Evolutionary conservation across 1,140 invertebrate genomes (phyloP).

Genomic region (Oedothorax gibbosus): DNA sequence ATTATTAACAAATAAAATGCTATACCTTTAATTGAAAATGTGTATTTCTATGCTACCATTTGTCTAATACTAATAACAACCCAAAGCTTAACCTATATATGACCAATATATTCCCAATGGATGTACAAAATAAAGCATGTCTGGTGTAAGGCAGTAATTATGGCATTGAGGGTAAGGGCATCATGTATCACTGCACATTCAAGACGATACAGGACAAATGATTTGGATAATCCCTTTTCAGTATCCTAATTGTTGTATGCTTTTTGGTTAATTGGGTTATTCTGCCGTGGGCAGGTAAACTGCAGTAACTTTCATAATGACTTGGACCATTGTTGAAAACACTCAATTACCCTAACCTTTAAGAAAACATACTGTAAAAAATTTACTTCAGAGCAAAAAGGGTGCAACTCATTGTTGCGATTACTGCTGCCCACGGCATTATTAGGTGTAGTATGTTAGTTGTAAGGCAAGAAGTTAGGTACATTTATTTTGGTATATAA

Average conservation of each 20-base stretch:
- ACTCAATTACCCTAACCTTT: no score
- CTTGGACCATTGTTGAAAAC: no score
- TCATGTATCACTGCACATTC: not conserved
- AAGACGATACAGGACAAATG: not conserved
- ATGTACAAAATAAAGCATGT: not conserved
- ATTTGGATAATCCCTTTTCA: not conserved
- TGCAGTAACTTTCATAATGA: no score
- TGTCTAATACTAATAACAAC: no score
- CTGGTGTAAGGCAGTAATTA: not conserved
- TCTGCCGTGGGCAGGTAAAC: no score
- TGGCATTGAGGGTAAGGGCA: not conserved
- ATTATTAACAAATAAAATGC: no score
- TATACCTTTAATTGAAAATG: no score
- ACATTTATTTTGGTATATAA: not conserved
- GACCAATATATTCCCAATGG: not conserved
- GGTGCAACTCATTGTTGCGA: no score
- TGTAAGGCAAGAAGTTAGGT: not conserved
- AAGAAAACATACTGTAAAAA: no score
- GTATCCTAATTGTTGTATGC: not conserved
- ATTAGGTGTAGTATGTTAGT: conserved; percentile 15
- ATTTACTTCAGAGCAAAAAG: no score
- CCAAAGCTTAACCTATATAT: not conserved
- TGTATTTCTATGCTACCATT: no score
- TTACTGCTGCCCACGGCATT: no score
- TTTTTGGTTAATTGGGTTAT: conserved; percentile 24